Base-by-base conservation (phyloP, 2,113 vertebrate species). In the Meriones unguiculatus region DNA sequence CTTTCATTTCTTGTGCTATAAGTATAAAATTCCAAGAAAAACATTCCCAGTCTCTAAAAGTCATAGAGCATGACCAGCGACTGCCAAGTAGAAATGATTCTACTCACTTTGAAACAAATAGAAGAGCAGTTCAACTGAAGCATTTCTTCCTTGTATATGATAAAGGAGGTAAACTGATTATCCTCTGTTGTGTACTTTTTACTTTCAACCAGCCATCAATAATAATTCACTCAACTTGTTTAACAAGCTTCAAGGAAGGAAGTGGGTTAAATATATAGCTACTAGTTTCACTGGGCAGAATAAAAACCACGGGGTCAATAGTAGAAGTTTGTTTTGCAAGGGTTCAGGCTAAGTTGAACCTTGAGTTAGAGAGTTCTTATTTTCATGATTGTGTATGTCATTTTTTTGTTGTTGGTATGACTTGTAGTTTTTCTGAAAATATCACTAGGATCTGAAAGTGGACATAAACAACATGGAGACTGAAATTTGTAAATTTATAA, bases 401-500 rank as follows among this genome's bases (percentile, higher is more conserved):
- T 59, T 18, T 82, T 25, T 2, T 13, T 82, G 12, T 35, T 11
- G 22, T 57, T 85, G 20, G n/a, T 15, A 5, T 30, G 9, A 12
- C 25, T 78, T 57, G 7, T 24, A 54, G 82, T 86, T 76, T 46
- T 69, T 24, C 59, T 50, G 20, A 20, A 90, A 91, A 72, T 70
- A 41, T 2, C 93, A 91, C 69, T 67, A n/a, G n/a, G 72, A 7
- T 54, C 12, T 72, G 24, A 2, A 1, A 57, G 8, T 92, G 18
- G 28, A 22, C n/a, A 46, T 14, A 3, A 38, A 54, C 17, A 94
- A 18, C 12, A 25, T 65, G 14, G 22, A 92, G 18, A 70, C 93
- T 9, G 46, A 90, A 95, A 95, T 88, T 46, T 72, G 54, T 92
- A 91, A 90, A 94, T 86, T 62, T 81, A 57, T 95, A 93, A 78